phyloP scores from a whole-genome alignment of 2,888 invertebrate species.

The Acleris emargana region DNA sequence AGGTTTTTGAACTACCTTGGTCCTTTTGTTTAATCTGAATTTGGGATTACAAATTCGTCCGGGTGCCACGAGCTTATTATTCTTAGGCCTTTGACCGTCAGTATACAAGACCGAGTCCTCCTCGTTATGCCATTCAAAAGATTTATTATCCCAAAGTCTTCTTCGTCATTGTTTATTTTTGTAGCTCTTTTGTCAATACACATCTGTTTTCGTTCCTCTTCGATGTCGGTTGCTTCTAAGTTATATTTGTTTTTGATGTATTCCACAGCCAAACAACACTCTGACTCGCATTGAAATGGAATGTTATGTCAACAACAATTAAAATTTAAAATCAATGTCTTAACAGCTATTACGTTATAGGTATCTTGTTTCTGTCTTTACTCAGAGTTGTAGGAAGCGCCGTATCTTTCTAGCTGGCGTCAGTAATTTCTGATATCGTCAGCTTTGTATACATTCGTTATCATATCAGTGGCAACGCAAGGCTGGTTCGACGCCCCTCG shows the following conservation, averaged over 20 bases:
- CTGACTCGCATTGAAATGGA: slow-evolving; percentile 14
- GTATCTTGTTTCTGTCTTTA: slow-evolving; percentile 14
- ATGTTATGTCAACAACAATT: slow-evolving; percentile 6
- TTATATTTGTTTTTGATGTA: slow-evolving; percentile 48
- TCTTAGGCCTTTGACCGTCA: slow-evolving; percentile 28
- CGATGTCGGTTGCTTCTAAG: slow-evolving; percentile 46
- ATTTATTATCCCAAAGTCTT: slow-evolving; percentile 57
- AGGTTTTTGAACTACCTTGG: not conserved
- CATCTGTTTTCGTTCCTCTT: slow-evolving; percentile 59
- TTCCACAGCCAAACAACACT: slow-evolving; percentile 3
- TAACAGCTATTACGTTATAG: slow-evolving; percentile 19
- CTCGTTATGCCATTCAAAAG: slow-evolving; percentile 45
- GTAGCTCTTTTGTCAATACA: slow-evolving; percentile 63
- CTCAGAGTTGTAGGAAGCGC: slow-evolving; percentile 41
- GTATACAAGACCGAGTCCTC: slow-evolving; percentile 34
- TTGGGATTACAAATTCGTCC: slow-evolving; percentile 1
- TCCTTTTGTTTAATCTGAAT: slow-evolving; percentile 10
- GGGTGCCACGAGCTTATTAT: slow-evolving; percentile 16
- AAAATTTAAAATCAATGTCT: slow-evolving; percentile 21
- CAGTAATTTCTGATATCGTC: slow-evolving; percentile 51
- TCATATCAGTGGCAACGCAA: slow-evolving; percentile 75
- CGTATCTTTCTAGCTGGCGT: slow-evolving; percentile 48
- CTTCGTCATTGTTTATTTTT: slow-evolving; percentile 62
- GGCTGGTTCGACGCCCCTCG: slow-evolving; percentile 68
- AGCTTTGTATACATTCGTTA: slow-evolving; percentile 76